Evolutionary conservation across 37 sponge, comb jelly and placozoan species (phyloP).

Genomic region (Corticium candelabrum): DNA sequence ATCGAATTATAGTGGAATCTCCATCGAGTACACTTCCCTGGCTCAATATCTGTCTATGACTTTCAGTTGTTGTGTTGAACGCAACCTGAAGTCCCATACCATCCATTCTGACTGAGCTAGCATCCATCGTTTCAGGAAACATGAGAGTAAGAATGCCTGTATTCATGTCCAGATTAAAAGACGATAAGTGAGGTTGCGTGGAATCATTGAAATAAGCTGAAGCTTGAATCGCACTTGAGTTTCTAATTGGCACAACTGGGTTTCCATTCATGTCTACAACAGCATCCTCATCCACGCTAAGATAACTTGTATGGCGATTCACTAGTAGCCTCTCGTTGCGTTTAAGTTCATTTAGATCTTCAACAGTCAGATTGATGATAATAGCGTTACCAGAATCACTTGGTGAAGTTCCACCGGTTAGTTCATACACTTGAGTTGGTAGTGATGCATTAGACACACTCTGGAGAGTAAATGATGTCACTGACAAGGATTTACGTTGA

Average conservation of each 20-base stretch:
- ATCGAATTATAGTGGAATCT: conserved; percentile 15
- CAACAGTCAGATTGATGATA: conserved; percentile 35
- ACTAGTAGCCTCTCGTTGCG: conserved; percentile 37
- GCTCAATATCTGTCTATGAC: conserved; percentile 26
- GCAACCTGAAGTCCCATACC: conserved; percentile 57
- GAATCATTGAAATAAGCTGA: conserved; percentile 43
- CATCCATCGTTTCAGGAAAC: conserved; percentile 84
- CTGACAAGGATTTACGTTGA: conserved; percentile 25
- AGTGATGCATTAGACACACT: not conserved
- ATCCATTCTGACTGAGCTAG: conserved; percentile 47
- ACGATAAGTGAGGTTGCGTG: conserved; percentile 49
- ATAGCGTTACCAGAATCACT: conserved; percentile 61
- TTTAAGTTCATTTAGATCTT: conserved; percentile 78
- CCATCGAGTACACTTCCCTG: conserved; percentile 31
- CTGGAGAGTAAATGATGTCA: not conserved
- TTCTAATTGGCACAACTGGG: conserved; percentile 19
- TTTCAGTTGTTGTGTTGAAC: not conserved
- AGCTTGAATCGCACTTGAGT: conserved; percentile 19
- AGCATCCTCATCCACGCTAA: conserved; percentile 27
- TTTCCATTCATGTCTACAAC: conserved; percentile 79
- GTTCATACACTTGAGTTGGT: not conserved
- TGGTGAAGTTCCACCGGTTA: conserved; percentile 57
- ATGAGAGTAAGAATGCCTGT: conserved; percentile 41
- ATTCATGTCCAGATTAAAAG: conserved; percentile 77
- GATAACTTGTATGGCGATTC: conserved; percentile 37